phyloP scores from a whole-genome alignment of 1,140 invertebrate genomes.

The Eriosoma lanigerum region DNA sequence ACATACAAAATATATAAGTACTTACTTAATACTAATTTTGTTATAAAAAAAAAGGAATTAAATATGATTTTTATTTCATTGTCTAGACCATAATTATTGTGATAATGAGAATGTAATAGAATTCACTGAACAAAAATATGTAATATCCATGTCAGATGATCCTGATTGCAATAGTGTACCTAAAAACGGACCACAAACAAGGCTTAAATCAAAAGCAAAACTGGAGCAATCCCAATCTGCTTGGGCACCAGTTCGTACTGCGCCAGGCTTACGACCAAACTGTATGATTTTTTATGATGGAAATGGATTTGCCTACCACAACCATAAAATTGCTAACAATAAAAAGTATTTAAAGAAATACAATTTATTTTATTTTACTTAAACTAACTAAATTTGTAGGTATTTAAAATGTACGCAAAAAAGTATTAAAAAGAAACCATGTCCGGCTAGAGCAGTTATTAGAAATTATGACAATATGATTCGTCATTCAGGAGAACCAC shows the following conservation, averaged over 20 bases:
- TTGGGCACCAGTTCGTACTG: slow-evolving; percentile 42
- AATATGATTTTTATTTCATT: slow-evolving; percentile 43
- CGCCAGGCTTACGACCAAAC: slow-evolving; percentile 40
- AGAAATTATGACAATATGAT: slow-evolving; percentile 42
- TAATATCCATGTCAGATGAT: slow-evolving; percentile 40
- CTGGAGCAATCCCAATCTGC: background rate
- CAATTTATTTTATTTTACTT: background rate
- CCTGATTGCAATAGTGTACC: slow-evolving; percentile 7
- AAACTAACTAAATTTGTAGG: background rate
- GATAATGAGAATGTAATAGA: slow-evolving; percentile 35
- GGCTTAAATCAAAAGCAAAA: slow-evolving; percentile 23
- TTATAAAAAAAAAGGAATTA: too few relatives aligned
- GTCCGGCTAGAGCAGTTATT: slow-evolving; percentile 49
- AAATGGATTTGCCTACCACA: slow-evolving; percentile 46
- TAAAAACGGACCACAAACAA: slow-evolving; percentile 27
- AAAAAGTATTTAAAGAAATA: slow-evolving; percentile 28
- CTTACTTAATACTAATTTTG: too few relatives aligned
- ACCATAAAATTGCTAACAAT: slow-evolving; percentile 44
- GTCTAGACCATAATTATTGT: slow-evolving; percentile 50
- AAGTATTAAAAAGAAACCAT: slow-evolving; percentile 46
- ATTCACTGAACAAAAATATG: slow-evolving; percentile 28
- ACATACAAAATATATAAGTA: too few relatives aligned
- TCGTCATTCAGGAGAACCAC: slow-evolving; percentile 44
- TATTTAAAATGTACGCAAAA: slow-evolving; percentile 51
- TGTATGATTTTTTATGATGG: slow-evolving; percentile 47